Evolutionary conservation across 30 jellyfish, hydroid and myxozoan genomes (phyloP).

Genomic region (Cassiopea andromeda): DNA sequence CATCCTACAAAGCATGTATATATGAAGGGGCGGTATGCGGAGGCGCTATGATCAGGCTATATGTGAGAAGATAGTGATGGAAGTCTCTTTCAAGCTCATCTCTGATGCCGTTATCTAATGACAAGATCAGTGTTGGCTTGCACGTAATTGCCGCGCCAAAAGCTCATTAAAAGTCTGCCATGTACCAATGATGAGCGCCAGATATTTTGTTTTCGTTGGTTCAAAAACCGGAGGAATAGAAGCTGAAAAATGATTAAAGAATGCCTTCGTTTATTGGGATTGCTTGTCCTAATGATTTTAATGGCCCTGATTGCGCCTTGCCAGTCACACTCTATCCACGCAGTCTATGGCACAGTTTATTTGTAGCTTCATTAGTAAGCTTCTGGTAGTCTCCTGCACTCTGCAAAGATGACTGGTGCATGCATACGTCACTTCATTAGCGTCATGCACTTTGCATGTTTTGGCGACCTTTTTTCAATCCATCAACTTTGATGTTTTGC

Average conservation of each 20-base stretch:
- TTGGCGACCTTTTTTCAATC: not conserved
- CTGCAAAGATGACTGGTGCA: constrained; percentile 6
- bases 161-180: not conserved
- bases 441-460: constrained; percentile 9
- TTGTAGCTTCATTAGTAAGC: not conserved
- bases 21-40: not conserved
- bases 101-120: not conserved
- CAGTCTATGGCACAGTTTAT: not conserved
- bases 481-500: not conserved
- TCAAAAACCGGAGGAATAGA: not conserved
- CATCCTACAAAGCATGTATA: not conserved
- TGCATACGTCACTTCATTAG: not conserved
- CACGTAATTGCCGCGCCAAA: not conserved
- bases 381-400: not conserved
- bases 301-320: not conserved
- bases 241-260: not conserved
- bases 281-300: not conserved
- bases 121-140: not conserved
- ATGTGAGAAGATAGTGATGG: not conserved
- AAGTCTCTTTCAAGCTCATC: not conserved
- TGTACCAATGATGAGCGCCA: not conserved
- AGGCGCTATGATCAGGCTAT: not conserved
- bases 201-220: not conserved
- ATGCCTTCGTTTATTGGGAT: not conserved
- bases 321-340: not conserved